phyloP scores from a whole-genome alignment of 2,113 vertebrate genomes.

The Seriola aureovittata region DNA sequence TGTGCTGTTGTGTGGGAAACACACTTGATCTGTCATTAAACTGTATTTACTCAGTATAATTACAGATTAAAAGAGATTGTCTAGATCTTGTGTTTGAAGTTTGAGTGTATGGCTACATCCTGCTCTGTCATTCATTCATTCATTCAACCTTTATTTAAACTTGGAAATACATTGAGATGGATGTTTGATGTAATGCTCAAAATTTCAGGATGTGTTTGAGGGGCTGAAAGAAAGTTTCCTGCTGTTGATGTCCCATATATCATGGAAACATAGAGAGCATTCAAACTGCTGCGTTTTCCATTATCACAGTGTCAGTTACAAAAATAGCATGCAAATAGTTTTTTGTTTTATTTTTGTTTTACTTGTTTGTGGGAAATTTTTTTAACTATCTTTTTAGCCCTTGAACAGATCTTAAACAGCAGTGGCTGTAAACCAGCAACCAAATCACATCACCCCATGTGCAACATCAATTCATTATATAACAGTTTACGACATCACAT shows the following conservation, averaged over 20 bases:
- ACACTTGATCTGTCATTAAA: slow-evolving; percentile 53
- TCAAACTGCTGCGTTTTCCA: background rate
- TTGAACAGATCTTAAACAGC: too few relatives aligned
- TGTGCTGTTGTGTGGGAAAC: slow-evolving; percentile 45
- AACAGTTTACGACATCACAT: too few relatives aligned
- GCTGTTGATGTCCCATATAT: background rate
- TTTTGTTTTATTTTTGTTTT: too few relatives aligned
- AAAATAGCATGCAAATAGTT: too few relatives aligned
- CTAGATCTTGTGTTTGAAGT: slow-evolving; percentile 35
- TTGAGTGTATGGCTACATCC: slow-evolving; percentile 24
- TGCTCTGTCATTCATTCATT: slow-evolving; percentile 18
- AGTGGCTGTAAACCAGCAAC: too few relatives aligned
- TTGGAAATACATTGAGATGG: too few relatives aligned
- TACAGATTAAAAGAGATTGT: slow-evolving; percentile 40
- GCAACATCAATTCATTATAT: too few relatives aligned
- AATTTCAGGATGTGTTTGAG: slow-evolving; percentile 22
- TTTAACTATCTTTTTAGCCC: too few relatives aligned
- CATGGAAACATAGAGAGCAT: background rate
- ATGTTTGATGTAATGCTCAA: slow-evolving; percentile 9
- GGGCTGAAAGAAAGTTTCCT: slow-evolving; percentile 1
- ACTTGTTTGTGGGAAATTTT: too few relatives aligned
- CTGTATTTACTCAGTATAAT: slow-evolving; percentile 28
- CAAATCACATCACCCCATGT: too few relatives aligned
- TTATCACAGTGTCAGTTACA: too few relatives aligned
- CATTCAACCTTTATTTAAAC: slow-evolving; percentile 7